Percentiles rank a stretch among this genome's conserved stretches.
These are phyloP conservation scores for Ruditapes philippinarum DNA, from an alignment of 1,140 invertebrate species.

Conservation along the genomic window DNA sequence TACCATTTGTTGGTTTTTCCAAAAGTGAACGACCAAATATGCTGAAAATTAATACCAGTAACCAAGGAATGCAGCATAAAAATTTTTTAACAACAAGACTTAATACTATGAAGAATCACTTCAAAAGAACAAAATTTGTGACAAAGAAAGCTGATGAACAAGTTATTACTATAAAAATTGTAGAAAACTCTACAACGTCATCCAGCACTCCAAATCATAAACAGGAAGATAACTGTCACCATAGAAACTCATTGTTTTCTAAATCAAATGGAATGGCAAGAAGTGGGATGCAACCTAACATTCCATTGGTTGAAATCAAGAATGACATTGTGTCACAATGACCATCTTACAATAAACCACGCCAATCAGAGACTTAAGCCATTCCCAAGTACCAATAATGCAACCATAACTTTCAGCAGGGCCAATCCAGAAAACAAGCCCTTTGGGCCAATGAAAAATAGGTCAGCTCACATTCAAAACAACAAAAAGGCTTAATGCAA, in stretches of 20 bases:
- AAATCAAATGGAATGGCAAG: neutral
- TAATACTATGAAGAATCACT: neutral
- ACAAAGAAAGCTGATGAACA: neutral
- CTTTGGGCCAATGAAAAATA: slow-evolving; percentile 27
- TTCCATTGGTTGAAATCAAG: too few relatives aligned
- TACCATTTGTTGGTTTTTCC: slow-evolving; percentile 17
- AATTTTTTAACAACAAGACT: neutral
- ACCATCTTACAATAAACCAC: neutral
- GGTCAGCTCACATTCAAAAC: slow-evolving; percentile 78
- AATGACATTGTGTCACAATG: neutral
- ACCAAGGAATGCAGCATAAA: neutral
- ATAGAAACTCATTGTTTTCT: neutral
- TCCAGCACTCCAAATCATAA: neutral
- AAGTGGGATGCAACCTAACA: too few relatives aligned
- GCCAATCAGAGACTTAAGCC: slow-evolving; percentile 3
- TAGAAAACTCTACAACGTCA: slow-evolving; percentile 10
- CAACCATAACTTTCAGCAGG: neutral
- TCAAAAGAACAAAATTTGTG: neutral
- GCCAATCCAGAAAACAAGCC: slow-evolving; percentile 45
- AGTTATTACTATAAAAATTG: slow-evolving; percentile 12
- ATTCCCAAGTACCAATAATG: neutral
- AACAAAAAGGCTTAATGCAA: slow-evolving; percentile 78
- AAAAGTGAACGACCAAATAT: neutral
- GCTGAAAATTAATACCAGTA: neutral
- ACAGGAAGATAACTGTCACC: neutral